phyloP scores from a whole-genome alignment of 1,140 invertebrate species.

The Pemphigus obesinymphae region DNA sequence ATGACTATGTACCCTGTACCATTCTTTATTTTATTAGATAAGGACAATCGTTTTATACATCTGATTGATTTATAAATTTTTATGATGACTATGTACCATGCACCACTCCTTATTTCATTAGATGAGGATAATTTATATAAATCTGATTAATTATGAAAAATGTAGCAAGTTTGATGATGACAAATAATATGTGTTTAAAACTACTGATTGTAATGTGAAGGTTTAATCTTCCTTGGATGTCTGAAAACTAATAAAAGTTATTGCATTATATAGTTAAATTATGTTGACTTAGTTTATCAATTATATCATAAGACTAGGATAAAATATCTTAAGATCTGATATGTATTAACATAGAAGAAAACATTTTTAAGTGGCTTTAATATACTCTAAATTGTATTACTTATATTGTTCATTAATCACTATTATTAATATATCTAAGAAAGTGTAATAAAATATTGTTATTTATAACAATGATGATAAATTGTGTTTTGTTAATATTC shows the following conservation, averaged over 20 bases:
- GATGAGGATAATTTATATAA: not conserved
- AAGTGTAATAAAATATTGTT: too few relatives aligned
- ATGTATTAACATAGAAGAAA: too few relatives aligned
- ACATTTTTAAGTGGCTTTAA: too few relatives aligned
- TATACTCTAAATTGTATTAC: too few relatives aligned
- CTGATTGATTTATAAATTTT: not conserved
- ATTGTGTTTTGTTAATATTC: not conserved
- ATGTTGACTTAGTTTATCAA: too few relatives aligned
- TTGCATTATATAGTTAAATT: too few relatives aligned
- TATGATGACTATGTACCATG: constrained; percentile 31
- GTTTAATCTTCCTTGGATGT: constrained; percentile 54
- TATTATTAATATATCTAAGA: too few relatives aligned
- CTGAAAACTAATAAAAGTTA: constrained; percentile 49
- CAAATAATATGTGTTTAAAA: constrained; percentile 17
- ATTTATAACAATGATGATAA: constrained; percentile 5
- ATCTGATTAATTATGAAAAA: not conserved
- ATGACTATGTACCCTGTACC: constrained; percentile 30
- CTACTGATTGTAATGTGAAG: not conserved
- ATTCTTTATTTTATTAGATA: not conserved
- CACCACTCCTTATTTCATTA: constrained; percentile 26
- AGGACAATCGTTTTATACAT: not conserved
- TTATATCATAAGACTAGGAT: too few relatives aligned
- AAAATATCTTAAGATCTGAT: too few relatives aligned
- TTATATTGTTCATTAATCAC: too few relatives aligned
- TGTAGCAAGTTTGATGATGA: constrained; percentile 8